Percentiles rank a stretch among this genome's conserved stretches.
Conservation (phyloP, 2,888 invertebrate genomes). For the Drepana falcataria region DNA sequence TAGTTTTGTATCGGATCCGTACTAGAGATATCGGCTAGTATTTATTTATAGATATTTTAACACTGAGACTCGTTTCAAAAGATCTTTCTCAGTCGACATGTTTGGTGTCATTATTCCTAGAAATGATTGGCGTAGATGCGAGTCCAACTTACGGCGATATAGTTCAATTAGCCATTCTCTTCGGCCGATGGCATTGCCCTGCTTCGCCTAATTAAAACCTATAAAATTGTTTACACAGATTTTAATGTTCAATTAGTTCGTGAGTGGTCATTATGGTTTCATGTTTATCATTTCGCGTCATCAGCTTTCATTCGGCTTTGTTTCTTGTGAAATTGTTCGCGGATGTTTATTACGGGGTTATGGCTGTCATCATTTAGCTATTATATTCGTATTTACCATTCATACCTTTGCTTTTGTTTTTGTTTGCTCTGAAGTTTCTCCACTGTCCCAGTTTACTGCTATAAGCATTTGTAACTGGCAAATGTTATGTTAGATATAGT, state of each 20-base stretch:
- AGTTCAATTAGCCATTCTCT: background rate
- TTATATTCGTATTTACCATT: conserved; percentile 33
- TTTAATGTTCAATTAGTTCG: conserved; percentile 1
- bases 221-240: background rate
- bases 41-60: conserved; percentile 2
- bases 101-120: background rate
- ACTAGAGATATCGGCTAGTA: background rate
- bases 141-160: background rate
- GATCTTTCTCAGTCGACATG: background rate
- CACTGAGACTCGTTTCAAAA: conserved; percentile 1
- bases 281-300: background rate
- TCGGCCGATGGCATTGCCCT: background rate
- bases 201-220: background rate
- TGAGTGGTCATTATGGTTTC: background rate
- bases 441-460: background rate
- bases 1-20: conserved; percentile 1
- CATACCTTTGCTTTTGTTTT: background rate
- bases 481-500: no score
- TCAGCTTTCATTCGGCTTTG: background rate
- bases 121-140: background rate
- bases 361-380: conserved; percentile 27
- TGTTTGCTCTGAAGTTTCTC: background rate
- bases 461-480: no score
- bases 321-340: background rate
- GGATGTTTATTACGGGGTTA: conserved; percentile 2